A percentile compares a stretch with the other conserved stretches of the same genome.
phyloP scores from a whole-genome alignment of 2,888 invertebrate species.

The Chrysina gloriosa region DNA sequence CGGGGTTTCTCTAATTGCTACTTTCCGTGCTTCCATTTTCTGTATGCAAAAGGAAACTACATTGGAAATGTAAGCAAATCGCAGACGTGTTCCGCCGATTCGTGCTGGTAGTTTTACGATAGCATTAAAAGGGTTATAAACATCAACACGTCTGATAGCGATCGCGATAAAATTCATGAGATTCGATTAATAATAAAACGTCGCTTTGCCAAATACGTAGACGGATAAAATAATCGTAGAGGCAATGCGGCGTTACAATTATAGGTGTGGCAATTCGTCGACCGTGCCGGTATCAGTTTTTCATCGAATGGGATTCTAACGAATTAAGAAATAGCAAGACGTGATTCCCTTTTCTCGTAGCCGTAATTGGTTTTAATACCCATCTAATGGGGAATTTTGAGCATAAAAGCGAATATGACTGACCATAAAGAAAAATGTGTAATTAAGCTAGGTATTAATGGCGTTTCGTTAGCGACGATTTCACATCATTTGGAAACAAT shows the following conservation, averaged over 20 bases:
- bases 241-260: neutral
- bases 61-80: neutral
- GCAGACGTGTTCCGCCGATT: neutral
- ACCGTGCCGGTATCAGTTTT: neutral
- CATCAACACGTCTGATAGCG: slow-evolving; percentile 7
- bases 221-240: neutral
- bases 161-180: slow-evolving; percentile 16
- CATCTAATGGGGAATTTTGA: too few species aligned
- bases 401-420: too few species aligned
- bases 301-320: neutral
- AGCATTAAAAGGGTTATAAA: slow-evolving; percentile 12
- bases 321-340: neutral
- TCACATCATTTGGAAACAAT: too few species aligned
- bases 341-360: neutral
- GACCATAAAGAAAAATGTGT: too few species aligned
- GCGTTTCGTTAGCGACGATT: too few species aligned
- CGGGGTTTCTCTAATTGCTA: too few species aligned
- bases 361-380: neutral
- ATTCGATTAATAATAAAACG: slow-evolving; percentile 14
- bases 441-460: too few species aligned
- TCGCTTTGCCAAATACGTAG: neutral
- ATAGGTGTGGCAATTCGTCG: neutral
- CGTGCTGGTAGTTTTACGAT: neutral
- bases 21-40: too few species aligned
- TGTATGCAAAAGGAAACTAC: too few species aligned